These are phyloP conservation scores for Heliconius nattereri DNA, from an alignment of 1,140 invertebrate genomes.

Conservation along the genomic window DNA sequence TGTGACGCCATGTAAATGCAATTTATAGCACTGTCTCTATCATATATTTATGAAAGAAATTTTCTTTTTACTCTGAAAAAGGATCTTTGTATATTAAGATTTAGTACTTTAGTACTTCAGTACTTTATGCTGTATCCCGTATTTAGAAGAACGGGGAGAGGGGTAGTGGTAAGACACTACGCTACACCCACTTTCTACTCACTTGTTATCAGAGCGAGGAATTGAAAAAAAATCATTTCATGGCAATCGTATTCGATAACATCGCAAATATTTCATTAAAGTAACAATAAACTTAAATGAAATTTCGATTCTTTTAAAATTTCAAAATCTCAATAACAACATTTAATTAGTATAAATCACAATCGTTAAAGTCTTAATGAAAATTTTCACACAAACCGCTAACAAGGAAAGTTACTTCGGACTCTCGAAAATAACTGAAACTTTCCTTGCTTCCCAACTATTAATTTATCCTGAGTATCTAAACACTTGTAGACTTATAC, in stretches of 20 bases:
- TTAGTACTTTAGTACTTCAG: no score
- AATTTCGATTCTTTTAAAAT: neutral
- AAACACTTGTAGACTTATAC: neutral
- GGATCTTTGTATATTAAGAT: neutral
- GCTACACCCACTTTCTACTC: no score
- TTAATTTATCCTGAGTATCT: neutral
- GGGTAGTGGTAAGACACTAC: no score
- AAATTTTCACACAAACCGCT: neutral
- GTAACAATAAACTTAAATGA: neutral
- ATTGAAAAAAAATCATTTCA: no score
- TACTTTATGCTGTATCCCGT: neutral
- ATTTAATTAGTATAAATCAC: neutral
- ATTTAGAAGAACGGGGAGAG: neutral
- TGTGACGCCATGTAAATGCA: neutral
- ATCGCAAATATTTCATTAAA: no score
- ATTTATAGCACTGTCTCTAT: constrained; percentile 10
- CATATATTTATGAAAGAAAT: neutral
- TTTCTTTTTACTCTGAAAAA: constrained; percentile 1
- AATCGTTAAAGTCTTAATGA: neutral
- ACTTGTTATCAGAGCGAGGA: no score
- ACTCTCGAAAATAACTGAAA: neutral
- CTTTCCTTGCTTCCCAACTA: neutral
- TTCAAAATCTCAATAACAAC: no score
- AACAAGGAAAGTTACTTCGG: neutral
- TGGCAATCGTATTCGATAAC: no score